These are phyloP conservation scores for Vulpes ferrilata DNA, from an alignment of 2,113 vertebrate genomes.

Conservation along the genomic window DNA sequence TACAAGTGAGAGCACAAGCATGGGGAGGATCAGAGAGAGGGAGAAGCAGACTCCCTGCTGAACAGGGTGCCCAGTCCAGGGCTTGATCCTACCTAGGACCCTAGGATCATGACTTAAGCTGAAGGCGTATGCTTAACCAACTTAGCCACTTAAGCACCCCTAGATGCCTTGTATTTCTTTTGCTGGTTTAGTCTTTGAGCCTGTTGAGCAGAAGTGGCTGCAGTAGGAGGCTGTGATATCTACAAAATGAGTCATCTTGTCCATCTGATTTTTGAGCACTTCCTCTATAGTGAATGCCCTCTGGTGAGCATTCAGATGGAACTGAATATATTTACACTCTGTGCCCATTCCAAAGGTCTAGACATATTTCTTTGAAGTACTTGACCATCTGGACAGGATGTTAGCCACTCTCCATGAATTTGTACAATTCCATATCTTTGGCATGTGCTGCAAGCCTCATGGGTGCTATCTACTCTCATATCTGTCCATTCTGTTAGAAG, in stretches of 20 bases:
- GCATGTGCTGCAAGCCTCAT: neutral
- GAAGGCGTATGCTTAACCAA: neutral
- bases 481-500: neutral
- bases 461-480: neutral
- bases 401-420: neutral
- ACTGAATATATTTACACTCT: neutral
- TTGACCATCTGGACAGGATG: neutral
- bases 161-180: constrained; percentile 4
- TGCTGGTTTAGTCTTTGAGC: constrained; percentile 4
- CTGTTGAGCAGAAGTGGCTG: neutral
- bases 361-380: neutral
- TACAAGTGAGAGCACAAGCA: neutral
- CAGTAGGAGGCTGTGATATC: neutral
- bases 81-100: neutral
- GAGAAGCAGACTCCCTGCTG: neutral
- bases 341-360: neutral
- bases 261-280: neutral
- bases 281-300: neutral
- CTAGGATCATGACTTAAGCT: neutral
- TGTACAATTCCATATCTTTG: neutral
- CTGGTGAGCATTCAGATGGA: neutral
- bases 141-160: neutral
- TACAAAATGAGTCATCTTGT: constrained; percentile 21
- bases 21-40: neutral
- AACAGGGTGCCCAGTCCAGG: neutral